These are phyloP conservation scores for Papilio polyxenes DNA, from an alignment of 1,140 invertebrate species.

Conservation along the genomic window DNA sequence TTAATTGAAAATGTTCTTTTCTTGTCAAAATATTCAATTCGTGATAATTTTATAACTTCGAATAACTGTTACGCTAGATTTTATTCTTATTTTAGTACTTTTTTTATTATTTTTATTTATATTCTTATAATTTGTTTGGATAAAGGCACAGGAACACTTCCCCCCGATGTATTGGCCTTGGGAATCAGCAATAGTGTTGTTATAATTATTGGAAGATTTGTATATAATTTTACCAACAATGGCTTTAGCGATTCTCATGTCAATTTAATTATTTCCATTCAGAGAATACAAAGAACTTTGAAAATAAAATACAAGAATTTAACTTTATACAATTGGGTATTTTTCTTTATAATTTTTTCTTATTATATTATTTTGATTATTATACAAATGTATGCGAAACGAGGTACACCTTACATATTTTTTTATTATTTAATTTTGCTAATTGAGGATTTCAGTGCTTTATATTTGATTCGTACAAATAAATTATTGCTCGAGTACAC, in stretches of 20 bases:
- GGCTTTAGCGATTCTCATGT: not conserved
- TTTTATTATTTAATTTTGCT: not conserved
- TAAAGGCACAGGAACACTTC: not conserved
- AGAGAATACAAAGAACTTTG: not conserved
- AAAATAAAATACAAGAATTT: not conserved
- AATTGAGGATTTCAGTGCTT: not conserved
- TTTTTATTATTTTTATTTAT: not conserved
- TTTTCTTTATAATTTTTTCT: not conserved
- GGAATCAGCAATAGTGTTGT: not conserved
- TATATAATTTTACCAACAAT: not conserved
- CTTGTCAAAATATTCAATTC: not conserved
- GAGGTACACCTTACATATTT: not conserved
- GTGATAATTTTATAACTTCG: not conserved
- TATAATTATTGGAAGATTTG: not conserved
- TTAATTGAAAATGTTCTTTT: not conserved
- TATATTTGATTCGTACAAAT: slow-evolving; percentile 8
- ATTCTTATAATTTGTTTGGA: not conserved
- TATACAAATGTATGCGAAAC: not conserved
- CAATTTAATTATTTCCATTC: slow-evolving; percentile 10
- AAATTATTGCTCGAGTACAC: slow-evolving; percentile 1
- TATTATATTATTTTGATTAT: not conserved
- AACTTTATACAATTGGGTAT: not conserved
- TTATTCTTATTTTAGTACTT: not conserved
- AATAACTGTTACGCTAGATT: not conserved
- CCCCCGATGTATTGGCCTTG: not conserved